Base-by-base conservation (phyloP, 2,797 vertebrate genomes). In the Sebastes alutus region DNA sequence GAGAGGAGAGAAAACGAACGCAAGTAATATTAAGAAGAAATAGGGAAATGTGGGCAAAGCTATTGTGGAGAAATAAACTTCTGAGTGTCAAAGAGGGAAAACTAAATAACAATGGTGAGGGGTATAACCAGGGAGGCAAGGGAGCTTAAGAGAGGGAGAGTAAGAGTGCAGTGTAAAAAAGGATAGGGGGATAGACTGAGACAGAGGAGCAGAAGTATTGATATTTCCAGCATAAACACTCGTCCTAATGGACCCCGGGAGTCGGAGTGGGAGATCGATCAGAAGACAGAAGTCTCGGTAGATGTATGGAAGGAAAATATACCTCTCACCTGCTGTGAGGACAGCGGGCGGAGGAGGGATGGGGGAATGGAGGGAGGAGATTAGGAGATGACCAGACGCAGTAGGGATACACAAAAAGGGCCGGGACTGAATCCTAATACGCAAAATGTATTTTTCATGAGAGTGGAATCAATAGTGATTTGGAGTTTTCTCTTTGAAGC, bases 391-490 rank as follows among this genome's bases (percentile, higher is more conserved):
- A 85, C 83, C 75, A 79, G 76, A 87, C 10, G 18, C 68, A 61
- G 74, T 72, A 74, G 78, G 72, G 79, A 86, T 84, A 85, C 78
- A 84, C 74, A 75, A 83, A 80, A 78, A 82, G 60, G 62, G 70
- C 35, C 6, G 25, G 81, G 77, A 29, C 78, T 68, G 88, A 93
- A 92, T 93, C 70, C 80, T 87, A 94, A 94, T 93, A 81, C 13
- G 3, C 77, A 75, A 87, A 83, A 94, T 94, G 88, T 90, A 92
- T 94, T 92, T 93, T 94, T 93, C 88, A 94, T 94, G 93, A 93
- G 87, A 61, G 67, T 12, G 38, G 70, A 90, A 94, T 94, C 91
- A 88, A 94, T 93, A 90, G 81, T 92, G 89, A 93, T 95, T 93
- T 92, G 84, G 88, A 86, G 71, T 89, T 90, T 89, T 90, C 72